phyloP scores from a whole-genome alignment of 2,888 invertebrate species.

The Calliscelio sp. region DNA sequence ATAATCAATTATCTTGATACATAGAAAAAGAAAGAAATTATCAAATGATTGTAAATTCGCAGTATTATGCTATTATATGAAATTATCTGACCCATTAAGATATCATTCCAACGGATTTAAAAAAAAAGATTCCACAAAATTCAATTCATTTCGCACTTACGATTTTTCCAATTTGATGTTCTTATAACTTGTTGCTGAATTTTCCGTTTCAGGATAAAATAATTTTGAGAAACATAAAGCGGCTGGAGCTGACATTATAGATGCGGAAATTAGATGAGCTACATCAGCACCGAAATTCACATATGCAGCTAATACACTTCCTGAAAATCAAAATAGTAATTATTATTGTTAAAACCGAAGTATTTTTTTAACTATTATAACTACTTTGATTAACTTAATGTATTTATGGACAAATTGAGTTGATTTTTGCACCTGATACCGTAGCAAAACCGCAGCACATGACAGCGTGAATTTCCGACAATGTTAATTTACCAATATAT shows the following conservation, averaged over 20 bases:
- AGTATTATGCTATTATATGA: no score
- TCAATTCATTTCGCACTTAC: slow-evolving; percentile 86
- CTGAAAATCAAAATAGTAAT: slow-evolving; percentile 84
- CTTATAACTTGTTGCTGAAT: slow-evolving; percentile 92
- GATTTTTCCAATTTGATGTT: slow-evolving; percentile 91
- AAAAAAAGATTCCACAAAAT: background rate
- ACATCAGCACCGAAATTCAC: slow-evolving; percentile 96
- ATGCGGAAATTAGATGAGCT: slow-evolving; percentile 95
- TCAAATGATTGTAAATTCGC: no score
- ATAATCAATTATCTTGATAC: no score
- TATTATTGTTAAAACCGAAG: no score
- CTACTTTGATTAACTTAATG: no score
- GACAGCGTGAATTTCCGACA: slow-evolving; percentile 96
- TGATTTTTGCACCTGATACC: slow-evolving; percentile 91
- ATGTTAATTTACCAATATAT: slow-evolving; percentile 93
- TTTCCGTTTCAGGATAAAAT: slow-evolving; percentile 96
- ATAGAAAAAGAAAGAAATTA: no score
- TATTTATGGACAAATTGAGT: no score
- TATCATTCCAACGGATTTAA: background rate
- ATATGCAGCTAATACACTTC: slow-evolving; percentile 96
- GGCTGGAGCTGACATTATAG: slow-evolving; percentile 98
- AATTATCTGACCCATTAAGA: background rate
- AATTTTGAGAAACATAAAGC: slow-evolving; percentile 95
- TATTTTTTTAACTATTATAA: no score
- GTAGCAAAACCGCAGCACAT: slow-evolving; percentile 98